A percentile compares a stretch with the other conserved stretches of the same genome.
These are phyloP conservation scores for Gymnodraco acuticeps DNA, from an alignment of 2,797 vertebrate genomes.

Conservation along the genomic window DNA sequence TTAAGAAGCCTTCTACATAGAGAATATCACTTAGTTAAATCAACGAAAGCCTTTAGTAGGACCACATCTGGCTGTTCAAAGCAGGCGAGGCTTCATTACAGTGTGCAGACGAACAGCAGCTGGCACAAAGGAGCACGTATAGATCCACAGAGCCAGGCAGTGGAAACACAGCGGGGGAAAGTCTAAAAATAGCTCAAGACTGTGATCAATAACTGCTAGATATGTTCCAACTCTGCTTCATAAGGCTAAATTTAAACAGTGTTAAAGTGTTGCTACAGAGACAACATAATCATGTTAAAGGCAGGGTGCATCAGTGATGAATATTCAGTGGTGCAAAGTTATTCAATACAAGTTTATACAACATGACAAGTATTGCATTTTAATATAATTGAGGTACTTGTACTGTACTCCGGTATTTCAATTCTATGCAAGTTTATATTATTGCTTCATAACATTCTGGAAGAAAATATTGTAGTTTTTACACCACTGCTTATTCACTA, in stretches of 20 bases:
- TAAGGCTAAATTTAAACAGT: constrained; percentile 14
- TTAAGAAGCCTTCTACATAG: not conserved
- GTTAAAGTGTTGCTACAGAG: too few species aligned
- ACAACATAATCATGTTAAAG: too few species aligned
- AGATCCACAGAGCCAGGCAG: constrained; percentile 55
- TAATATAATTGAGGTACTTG: not conserved
- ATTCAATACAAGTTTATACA: not conserved
- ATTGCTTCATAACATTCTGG: not conserved
- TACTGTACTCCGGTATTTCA: not conserved
- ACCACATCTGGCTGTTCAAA: constrained; percentile 47
- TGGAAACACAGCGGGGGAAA: constrained; percentile 34
- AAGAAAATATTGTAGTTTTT: not conserved
- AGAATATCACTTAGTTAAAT: constrained; percentile 9
- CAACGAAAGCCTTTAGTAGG: not conserved
- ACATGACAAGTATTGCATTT: not conserved
- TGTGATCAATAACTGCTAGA: constrained; percentile 64
- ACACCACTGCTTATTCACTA: not conserved
- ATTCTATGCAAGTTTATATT: not conserved
- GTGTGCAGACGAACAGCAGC: constrained; percentile 47
- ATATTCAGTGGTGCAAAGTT: not conserved
- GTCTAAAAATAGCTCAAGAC: constrained; percentile 67
- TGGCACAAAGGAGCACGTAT: constrained; percentile 59
- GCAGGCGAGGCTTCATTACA: constrained; percentile 31
- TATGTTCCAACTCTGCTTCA: constrained; percentile 25
- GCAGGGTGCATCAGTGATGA: not conserved